A percentile compares a stretch with the other conserved stretches of the same genome.
Conservation (phyloP, 1,140 invertebrate genomes). For the Alviniconcha marisindica region DNA sequence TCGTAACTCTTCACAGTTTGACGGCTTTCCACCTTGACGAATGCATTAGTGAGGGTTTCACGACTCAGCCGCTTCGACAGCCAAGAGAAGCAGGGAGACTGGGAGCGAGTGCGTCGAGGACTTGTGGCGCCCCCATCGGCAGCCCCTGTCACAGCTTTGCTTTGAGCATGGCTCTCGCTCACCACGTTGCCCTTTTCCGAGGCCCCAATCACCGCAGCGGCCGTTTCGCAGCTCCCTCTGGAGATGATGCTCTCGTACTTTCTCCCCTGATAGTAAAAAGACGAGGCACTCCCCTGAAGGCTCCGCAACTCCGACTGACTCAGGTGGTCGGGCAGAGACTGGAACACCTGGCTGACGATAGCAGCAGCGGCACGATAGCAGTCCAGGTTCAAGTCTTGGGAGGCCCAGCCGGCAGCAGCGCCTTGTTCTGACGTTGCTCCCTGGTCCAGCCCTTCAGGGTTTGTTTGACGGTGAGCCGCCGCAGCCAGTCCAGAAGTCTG, state of each 20-base stretch:
- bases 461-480: background rate
- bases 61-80: slow-evolving; percentile 42
- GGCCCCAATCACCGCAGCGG: slow-evolving; percentile 22
- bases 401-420: background rate
- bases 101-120: slow-evolving; percentile 25
- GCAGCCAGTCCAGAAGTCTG: background rate
- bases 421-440: background rate
- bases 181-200: slow-evolving; percentile 33
- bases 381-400: slow-evolving; percentile 34
- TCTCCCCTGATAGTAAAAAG: slow-evolving; percentile 20
- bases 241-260: slow-evolving; percentile 28
- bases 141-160: background rate
- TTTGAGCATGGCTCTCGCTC: slow-evolving; percentile 19
- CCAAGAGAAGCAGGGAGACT: slow-evolving; percentile 35
- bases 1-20: slow-evolving; percentile 52
- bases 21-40: slow-evolving; percentile 52
- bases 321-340: slow-evolving; percentile 31
- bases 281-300: background rate
- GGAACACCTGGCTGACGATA: slow-evolving; percentile 48
- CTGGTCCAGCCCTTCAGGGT: background rate
- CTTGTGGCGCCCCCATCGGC: background rate
- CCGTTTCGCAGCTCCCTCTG: slow-evolving; percentile 25
- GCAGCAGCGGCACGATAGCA: slow-evolving; percentile 44
- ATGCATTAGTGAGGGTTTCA: slow-evolving; percentile 48
- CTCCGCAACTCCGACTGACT: background rate